Percentiles rank a stretch among this genome's conserved stretches.
These are phyloP conservation scores for Osmoderma eremita DNA, from an alignment of 2,888 invertebrate genomes.

Conservation along the genomic window DNA sequence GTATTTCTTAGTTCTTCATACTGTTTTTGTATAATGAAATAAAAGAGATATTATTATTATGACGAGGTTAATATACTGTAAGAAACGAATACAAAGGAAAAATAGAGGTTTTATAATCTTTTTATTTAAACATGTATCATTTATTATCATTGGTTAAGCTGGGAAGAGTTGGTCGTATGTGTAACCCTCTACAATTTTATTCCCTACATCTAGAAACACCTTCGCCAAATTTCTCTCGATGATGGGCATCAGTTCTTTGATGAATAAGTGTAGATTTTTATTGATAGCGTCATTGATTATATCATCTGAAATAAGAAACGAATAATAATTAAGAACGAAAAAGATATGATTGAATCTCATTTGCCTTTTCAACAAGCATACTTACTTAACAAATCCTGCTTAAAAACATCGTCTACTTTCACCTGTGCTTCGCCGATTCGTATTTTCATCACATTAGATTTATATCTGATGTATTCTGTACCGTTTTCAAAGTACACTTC, in stretches of 20 bases:
- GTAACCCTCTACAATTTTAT: slow-evolving; percentile 65
- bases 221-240: slow-evolving; percentile 65
- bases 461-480: slow-evolving; percentile 62
- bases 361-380: background rate
- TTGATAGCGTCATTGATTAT: slow-evolving; percentile 69
- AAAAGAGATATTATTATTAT: too few relatives aligned
- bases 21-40: too few relatives aligned
- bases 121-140: background rate
- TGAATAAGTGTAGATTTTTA: slow-evolving; percentile 66
- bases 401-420: slow-evolving; percentile 66
- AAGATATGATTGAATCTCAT: background rate
- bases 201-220: slow-evolving; percentile 64
- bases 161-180: slow-evolving; percentile 67
- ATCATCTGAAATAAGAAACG: slow-evolving; percentile 58
- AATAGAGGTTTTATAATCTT: background rate
- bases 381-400: slow-evolving; percentile 66
- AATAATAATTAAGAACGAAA: background rate
- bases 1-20: too few relatives aligned
- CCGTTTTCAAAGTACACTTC: slow-evolving; percentile 61
- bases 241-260: slow-evolving; percentile 66
- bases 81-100: too few relatives aligned
- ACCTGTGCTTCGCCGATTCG: slow-evolving; percentile 64
- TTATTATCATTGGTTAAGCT: slow-evolving; percentile 45
- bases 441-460: slow-evolving; percentile 63
- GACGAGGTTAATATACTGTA: too few relatives aligned